Evolutionary conservation across 2,888 invertebrate species (phyloP).

Genomic region (Lottia gigantea): DNA sequence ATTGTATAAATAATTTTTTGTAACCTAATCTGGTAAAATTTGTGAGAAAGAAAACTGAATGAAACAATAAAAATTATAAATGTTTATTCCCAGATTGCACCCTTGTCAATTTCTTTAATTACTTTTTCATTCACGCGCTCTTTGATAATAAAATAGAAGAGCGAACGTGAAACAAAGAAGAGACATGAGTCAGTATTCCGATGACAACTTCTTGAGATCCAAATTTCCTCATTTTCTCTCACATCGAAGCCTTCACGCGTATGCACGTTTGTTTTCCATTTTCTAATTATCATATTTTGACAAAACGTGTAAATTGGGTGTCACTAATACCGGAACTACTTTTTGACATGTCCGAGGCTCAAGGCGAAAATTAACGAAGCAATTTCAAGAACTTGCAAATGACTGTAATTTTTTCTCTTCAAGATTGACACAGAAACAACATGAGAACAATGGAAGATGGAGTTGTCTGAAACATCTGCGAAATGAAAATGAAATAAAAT

Average conservation of each 20-base stretch:
- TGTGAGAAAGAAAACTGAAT: too few relatives aligned
- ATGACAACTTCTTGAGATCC: not conserved
- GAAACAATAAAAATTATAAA: too few relatives aligned
- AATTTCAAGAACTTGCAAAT: conserved; percentile 6
- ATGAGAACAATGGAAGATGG: not conserved
- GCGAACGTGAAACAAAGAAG: too few relatives aligned
- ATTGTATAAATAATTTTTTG: too few relatives aligned
- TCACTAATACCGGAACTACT: not conserved
- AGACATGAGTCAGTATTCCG: too few relatives aligned
- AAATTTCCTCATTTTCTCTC: not conserved
- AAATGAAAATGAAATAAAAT: too few relatives aligned
- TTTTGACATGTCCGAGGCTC: conserved; percentile 7
- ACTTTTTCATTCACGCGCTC: too few relatives aligned
- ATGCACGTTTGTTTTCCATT: not conserved
- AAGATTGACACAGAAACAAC: conserved; percentile 6
- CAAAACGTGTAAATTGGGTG: conserved; percentile 2
- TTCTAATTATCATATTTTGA: conserved; percentile 1
- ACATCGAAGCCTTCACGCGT: not conserved
- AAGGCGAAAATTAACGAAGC: conserved; percentile 6
- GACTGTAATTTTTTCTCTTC: conserved; percentile 1
- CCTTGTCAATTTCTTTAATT: too few relatives aligned
- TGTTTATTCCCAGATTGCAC: too few relatives aligned
- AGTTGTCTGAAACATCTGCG: too few relatives aligned
- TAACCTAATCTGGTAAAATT: too few relatives aligned
- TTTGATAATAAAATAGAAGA: too few relatives aligned